These are phyloP conservation scores for Sarotherodon lohbergeri DNA, from an alignment of 2,113 vertebrate species.

Conservation along the genomic window DNA sequence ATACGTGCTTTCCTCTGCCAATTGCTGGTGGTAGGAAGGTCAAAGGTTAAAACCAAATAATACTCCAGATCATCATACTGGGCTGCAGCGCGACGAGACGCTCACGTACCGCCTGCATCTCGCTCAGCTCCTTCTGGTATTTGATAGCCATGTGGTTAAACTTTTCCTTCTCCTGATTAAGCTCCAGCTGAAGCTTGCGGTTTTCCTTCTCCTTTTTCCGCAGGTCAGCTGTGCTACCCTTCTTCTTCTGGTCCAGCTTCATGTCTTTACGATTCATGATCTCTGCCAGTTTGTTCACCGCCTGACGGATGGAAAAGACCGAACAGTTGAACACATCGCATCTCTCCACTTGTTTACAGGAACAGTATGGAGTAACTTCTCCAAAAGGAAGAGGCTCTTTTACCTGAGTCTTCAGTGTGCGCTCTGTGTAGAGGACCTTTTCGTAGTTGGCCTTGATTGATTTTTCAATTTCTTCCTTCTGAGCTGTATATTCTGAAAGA, in stretches of 20 bases:
- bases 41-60: neutral
- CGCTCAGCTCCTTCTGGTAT: slow-evolving; percentile 90
- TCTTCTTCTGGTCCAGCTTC: slow-evolving; percentile 93
- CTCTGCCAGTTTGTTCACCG: slow-evolving; percentile 97
- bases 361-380: neutral
- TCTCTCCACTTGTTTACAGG: neutral
- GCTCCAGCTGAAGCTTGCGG: slow-evolving; percentile 92
- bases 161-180: slow-evolving; percentile 98
- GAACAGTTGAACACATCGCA: neutral
- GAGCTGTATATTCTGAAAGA: slow-evolving; percentile 75
- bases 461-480: slow-evolving; percentile 83
- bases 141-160: slow-evolving; percentile 97
- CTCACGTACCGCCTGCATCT: slow-evolving; percentile 90
- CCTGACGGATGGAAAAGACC: slow-evolving; percentile 63
- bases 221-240: slow-evolving; percentile 91
- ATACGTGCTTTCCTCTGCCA: slow-evolving; percentile 86
- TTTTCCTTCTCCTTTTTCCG: slow-evolving; percentile 99
- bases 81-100: no score
- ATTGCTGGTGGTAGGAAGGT: slow-evolving; percentile 76
- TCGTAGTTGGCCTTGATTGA: slow-evolving; percentile 83
- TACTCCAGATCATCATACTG: neutral
- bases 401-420: slow-evolving; percentile 96
- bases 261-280: slow-evolving; percentile 99
- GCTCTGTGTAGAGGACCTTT: slow-evolving; percentile 86
- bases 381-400: neutral